Conservation (phyloP, 2,113 vertebrate genomes). For the Equus quagga region DNA sequence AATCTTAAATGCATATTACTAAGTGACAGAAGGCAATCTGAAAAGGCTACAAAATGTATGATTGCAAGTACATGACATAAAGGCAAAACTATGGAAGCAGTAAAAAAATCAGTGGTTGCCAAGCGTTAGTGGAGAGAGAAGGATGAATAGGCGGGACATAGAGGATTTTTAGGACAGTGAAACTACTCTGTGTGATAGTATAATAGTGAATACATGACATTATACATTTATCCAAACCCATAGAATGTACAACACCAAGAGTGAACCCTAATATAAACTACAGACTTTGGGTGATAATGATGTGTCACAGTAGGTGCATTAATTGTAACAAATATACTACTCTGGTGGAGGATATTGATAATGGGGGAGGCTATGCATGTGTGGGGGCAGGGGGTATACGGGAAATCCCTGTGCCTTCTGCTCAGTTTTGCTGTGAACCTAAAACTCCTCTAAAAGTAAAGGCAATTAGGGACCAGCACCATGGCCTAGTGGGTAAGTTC, state of each 20-base stretch:
- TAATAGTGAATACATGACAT: neutral
- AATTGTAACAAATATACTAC: neutral
- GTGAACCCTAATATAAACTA: neutral
- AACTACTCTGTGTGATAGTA: neutral
- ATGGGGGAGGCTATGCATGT: neutral
- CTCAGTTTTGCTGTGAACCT: neutral
- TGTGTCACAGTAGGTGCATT: neutral
- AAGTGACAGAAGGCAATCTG: neutral
- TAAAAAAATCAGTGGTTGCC: neutral
- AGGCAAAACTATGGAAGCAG: neutral
- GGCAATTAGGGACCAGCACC: neutral
- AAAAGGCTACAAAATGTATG: neutral
- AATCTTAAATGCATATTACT: neutral
- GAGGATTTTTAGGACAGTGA: neutral
- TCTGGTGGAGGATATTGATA: neutral
- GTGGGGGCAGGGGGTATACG: too few relatives aligned
- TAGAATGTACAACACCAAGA: neutral
- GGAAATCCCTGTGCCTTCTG: neutral
- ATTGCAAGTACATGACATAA: neutral
- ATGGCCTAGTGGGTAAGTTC: too few relatives aligned
- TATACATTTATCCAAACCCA: neutral
- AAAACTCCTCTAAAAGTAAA: neutral
- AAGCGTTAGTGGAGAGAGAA: neutral
- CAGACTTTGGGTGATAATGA: neutral
- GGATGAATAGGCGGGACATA: neutral